Conservation (phyloP, 2,888 invertebrate species). For the Drosophila subquinaria region DNA sequence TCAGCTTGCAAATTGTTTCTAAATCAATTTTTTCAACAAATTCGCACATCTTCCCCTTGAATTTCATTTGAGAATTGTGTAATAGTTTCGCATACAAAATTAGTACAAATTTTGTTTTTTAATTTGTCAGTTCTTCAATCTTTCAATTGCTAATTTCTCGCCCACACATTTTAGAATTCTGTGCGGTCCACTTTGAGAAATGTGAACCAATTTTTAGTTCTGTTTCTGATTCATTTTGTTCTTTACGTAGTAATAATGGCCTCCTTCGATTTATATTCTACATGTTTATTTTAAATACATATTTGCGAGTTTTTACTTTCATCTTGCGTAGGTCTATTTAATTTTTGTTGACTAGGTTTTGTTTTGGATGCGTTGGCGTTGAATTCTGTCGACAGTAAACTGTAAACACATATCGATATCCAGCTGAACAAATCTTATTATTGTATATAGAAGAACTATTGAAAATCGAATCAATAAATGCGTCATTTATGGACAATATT, state of each 20-base stretch:
- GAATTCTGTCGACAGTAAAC: constrained; percentile 1
- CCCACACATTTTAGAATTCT: constrained; percentile 46
- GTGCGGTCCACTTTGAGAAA: constrained; percentile 34
- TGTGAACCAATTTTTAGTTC: constrained; percentile 8
- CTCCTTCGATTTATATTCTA: background rate
- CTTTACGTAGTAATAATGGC: constrained; percentile 20
- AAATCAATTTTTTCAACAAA: constrained; percentile 21
- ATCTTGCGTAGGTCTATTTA: constrained; percentile 35
- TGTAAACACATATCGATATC: constrained; percentile 33
- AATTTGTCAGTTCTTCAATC: constrained; percentile 23
- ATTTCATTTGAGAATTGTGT: constrained; percentile 49
- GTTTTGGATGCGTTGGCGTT: constrained; percentile 19
- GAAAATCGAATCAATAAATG: constrained; percentile 4
- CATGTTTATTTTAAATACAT: constrained; percentile 6
- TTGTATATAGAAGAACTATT: background rate
- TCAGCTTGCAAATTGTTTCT: constrained; percentile 28
- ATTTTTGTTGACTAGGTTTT: constrained; percentile 42
- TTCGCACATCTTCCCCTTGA: constrained; percentile 7
- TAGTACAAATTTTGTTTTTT: constrained; percentile 24
- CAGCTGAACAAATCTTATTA: background rate
- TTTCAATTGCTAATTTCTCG: constrained; percentile 48
- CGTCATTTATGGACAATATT: constrained; percentile 6
- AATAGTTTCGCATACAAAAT: constrained; percentile 38
- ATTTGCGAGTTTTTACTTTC: constrained; percentile 36
- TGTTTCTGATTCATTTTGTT: constrained; percentile 11